A percentile compares a stretch with the other conserved stretches of the same genome.
Evolutionary conservation across 1,140 invertebrate species (phyloP).

Genomic region (Tribolium castaneum): DNA sequence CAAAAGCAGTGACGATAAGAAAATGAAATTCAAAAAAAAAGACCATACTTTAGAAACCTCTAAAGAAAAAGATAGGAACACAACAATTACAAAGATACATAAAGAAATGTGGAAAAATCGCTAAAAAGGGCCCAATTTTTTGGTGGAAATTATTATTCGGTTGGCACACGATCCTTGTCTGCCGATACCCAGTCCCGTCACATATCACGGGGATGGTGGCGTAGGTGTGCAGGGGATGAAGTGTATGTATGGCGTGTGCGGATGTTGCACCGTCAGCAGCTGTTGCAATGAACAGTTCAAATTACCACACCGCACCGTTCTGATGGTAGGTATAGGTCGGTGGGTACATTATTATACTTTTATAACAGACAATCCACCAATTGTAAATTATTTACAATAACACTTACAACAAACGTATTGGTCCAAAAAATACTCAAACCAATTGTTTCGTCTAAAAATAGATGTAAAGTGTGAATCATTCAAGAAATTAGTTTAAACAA

Average conservation of each 20-base stretch:
- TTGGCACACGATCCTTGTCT: neutral
- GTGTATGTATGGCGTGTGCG: constrained; percentile 30
- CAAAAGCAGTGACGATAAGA: constrained; percentile 38
- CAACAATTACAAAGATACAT: too few relatives aligned
- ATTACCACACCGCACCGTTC: neutral
- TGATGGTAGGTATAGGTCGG: neutral
- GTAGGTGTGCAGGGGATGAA: constrained; percentile 37
- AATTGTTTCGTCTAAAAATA: too few relatives aligned
- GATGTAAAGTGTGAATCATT: neutral
- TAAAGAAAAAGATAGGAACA: too few relatives aligned
- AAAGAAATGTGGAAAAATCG: too few relatives aligned
- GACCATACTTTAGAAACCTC: too few relatives aligned
- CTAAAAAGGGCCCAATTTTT: too few relatives aligned
- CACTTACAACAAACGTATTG: too few relatives aligned
- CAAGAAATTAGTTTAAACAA: neutral
- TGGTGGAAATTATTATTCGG: too few relatives aligned
- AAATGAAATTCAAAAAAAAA: too few relatives aligned
- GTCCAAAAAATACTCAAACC: too few relatives aligned
- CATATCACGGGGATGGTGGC: constrained; percentile 3
- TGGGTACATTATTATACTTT: neutral
- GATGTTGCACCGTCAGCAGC: constrained; percentile 38
- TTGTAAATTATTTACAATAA: neutral
- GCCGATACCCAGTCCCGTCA: neutral
- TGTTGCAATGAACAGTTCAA: constrained; percentile 39
- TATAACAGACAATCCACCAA: neutral